Percentiles rank a stretch among this genome's conserved stretches.
phyloP scores from a whole-genome alignment of 2,797 vertebrate genomes.

The Tragelaphus eurycerus region DNA sequence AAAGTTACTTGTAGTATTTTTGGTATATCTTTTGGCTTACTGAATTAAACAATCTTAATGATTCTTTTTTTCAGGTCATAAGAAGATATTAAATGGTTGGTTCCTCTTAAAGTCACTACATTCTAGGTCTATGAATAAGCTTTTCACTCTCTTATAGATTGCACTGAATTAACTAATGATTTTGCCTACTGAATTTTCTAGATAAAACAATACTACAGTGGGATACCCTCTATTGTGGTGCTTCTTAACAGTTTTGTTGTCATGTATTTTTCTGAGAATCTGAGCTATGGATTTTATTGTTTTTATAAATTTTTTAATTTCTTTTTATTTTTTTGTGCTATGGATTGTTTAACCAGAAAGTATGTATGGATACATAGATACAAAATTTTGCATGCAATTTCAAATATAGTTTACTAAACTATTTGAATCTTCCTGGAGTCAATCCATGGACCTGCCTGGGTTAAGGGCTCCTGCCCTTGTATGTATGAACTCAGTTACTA shows the following conservation, averaged over 20 bases:
- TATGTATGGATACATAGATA: background rate
- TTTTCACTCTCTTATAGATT: constrained; percentile 50
- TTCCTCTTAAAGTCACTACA: constrained; percentile 47
- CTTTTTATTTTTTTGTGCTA: background rate
- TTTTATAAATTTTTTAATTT: background rate
- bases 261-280: background rate
- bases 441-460: background rate
- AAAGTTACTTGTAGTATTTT: background rate
- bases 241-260: background rate
- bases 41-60: constrained; percentile 57
- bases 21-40: background rate
- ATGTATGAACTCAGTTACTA: background rate
- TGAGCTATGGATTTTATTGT: background rate
- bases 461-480: background rate
- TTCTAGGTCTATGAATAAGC: constrained; percentile 61
- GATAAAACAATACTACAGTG: constrained; percentile 59
- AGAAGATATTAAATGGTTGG: constrained; percentile 71
- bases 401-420: background rate
- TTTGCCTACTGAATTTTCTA: background rate
- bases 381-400: background rate
- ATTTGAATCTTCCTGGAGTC: background rate
- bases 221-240: background rate
- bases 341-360: constrained; percentile 11
- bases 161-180: background rate
- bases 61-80: constrained; percentile 69